phyloP scores from a whole-genome alignment of 1,140 invertebrate genomes.

The Eumaeus atala region DNA sequence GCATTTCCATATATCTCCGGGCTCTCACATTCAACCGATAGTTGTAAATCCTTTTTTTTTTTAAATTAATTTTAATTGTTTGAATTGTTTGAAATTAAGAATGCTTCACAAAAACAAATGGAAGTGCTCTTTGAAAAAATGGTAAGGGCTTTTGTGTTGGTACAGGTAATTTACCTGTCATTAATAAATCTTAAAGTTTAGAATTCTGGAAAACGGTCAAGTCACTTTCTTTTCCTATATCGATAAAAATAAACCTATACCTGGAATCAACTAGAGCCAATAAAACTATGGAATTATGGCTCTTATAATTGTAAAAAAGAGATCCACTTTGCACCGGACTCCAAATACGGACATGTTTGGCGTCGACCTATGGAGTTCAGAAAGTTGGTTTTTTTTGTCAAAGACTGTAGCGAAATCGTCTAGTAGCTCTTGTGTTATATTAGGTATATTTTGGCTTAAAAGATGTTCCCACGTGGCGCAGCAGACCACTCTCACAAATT shows the following conservation, averaged over 20 bases:
- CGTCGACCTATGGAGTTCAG: constrained; percentile 31
- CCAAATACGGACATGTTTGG: constrained; percentile 25
- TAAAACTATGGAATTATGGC: constrained; percentile 49
- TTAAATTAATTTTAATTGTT: background rate
- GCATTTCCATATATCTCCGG: constrained; percentile 2
- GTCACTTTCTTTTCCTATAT: constrained; percentile 44
- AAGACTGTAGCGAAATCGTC: constrained; percentile 2
- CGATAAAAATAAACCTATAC: constrained; percentile 37
- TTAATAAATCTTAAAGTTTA: constrained; percentile 32
- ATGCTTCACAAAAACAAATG: constrained; percentile 59
- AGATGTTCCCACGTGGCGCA: constrained; percentile 20
- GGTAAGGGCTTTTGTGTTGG: constrained; percentile 11
- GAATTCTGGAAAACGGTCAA: constrained; percentile 37
- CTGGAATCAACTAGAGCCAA: constrained; percentile 43
- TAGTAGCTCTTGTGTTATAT: background rate
- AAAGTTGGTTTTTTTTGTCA: constrained; percentile 17
- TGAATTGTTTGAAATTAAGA: constrained; percentile 40
- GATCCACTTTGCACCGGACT: constrained; percentile 36
- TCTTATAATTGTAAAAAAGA: constrained; percentile 57
- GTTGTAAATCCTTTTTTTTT: constrained; percentile 62
- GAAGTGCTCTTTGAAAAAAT: constrained; percentile 23
- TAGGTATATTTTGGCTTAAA: constrained; percentile 3
- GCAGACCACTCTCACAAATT: constrained; percentile 19
- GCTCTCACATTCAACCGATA: constrained; percentile 10
- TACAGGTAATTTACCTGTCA: constrained; percentile 12